Base-by-base conservation (phyloP, 2,797 vertebrate genomes). In the Apogon hyalosoma region DNA sequence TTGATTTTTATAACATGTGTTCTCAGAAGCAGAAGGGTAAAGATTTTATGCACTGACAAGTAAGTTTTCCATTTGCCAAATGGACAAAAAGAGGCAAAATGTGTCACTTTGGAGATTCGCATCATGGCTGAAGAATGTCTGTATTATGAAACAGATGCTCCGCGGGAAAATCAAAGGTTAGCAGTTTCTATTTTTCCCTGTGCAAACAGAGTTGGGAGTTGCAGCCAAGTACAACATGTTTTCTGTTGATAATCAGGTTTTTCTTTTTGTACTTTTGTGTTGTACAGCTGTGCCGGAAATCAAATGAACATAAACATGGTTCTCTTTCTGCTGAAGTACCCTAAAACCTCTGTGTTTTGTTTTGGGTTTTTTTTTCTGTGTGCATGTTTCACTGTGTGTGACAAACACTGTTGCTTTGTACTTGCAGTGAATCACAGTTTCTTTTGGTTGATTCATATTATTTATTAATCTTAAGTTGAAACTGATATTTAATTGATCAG, bases 201-300 rank as follows among this genome's bases (percentile, higher is more conserved):
- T 38, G 61, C 59, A 46, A 43, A 57, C 48, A 38, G 21, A 41
- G 51, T 57, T 40, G 36, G 41, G 43, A 72, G 45, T n/a, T 54
- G 43, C 36, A 31, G 74, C 77, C 75, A 82, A 82, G 60, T 65
- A 47, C 50, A 79, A 78, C 67, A 84, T 73, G 47, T 67, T 55
- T 47, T 73, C 59, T 79, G 61, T 73, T 70, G 70, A 71, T 61
- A 28, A 31, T 57, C 9, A 13, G 0, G 54, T 62, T 41, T 2
- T 28, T 5, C 24, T 73, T 68, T 16, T 15, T 58, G 19, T 31
- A 49, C 42, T 59, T 69, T 79, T 49, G 53, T 63, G 52, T 49
- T 11, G 41, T 41, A 48, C 79, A 79, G 80, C 73, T 85, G 84
- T 43, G 40, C 40, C 65, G 38, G 42, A 53, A 21, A 13, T 53